Conservation (phyloP, 2,888 invertebrate genomes). For the Drosophila meridionalis region DNA sequence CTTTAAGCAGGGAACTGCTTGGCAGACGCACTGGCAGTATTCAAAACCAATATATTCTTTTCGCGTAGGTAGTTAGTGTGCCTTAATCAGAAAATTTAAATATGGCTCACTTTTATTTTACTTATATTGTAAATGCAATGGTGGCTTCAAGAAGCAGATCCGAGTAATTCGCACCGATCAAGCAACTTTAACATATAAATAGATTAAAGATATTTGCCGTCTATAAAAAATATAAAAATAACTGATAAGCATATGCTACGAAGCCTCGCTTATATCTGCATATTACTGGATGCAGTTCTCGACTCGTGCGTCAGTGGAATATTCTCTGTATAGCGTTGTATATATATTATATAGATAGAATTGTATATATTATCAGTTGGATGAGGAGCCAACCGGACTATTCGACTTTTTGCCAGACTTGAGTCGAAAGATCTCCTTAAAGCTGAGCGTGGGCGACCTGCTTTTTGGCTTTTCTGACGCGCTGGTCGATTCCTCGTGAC, state of each 20-base stretch:
- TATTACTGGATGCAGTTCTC: not conserved
- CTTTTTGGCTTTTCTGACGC: conserved; percentile 53
- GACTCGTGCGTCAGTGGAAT: conserved; percentile 13
- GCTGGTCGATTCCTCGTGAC: conserved; percentile 57
- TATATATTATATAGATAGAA: not conserved
- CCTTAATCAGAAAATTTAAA: not conserved
- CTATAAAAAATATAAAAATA: conserved; percentile 8
- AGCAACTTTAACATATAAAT: conserved; percentile 11
- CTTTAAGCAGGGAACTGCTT: not conserved
- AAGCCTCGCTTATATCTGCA: conserved; percentile 28
- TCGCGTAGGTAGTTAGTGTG: too few species aligned
- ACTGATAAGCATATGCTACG: conserved; percentile 45
- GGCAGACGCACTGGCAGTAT: not conserved
- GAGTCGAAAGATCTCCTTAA: conserved; percentile 78
- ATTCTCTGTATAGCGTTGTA: not conserved
- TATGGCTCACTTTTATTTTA: not conserved
- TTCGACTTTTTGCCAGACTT: conserved; percentile 64
- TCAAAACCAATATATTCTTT: too few species aligned
- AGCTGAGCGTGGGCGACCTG: conserved; percentile 63
- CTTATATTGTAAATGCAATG: not conserved
- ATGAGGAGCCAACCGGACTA: conserved; percentile 63
- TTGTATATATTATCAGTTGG: conserved; percentile 60
- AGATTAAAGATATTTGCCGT: conserved; percentile 26
- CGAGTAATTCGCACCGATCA: not conserved
- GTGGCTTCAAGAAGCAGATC: not conserved